phyloP scores from a whole-genome alignment of 1,140 invertebrate genomes.

The Bacillus rossius region DNA sequence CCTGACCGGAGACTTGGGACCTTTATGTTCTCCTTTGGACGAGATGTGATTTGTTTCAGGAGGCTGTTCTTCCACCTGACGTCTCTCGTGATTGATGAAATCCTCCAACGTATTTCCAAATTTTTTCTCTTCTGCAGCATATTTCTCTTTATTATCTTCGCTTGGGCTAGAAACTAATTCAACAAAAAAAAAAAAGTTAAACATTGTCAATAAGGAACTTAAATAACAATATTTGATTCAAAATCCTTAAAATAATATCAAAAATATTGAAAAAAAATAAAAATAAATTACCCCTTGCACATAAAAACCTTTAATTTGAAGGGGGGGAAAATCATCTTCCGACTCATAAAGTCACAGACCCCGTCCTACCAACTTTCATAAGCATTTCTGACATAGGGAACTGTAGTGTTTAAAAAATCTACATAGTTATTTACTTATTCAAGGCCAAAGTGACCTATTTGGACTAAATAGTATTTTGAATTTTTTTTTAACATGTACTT shows the following conservation, averaged over 20 bases:
- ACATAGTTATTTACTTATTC: no score
- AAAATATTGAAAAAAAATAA: neutral
- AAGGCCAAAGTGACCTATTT: no score
- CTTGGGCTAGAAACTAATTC: neutral
- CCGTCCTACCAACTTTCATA: no score
- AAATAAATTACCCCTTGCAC: neutral
- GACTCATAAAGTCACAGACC: no score
- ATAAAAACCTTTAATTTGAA: no score
- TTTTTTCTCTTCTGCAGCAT: slow-evolving; percentile 30
- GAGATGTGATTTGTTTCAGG: neutral
- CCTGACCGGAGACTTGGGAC: neutral
- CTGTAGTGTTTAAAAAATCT: no score
- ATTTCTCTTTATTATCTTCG: slow-evolving; percentile 20
- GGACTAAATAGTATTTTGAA: no score
- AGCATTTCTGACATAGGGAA: no score
- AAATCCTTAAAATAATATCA: neutral
- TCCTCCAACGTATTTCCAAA: slow-evolving; percentile 12
- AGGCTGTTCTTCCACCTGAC: neutral
- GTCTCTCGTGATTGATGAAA: neutral
- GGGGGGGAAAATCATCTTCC: no score
- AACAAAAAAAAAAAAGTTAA: neutral
- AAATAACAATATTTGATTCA: neutral
- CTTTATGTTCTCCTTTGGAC: neutral
- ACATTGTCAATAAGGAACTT: neutral
- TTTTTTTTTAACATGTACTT: no score